These are phyloP conservation scores for Asbolus verrucosus DNA, from an alignment of 1,140 invertebrate species.

Conservation along the genomic window DNA sequence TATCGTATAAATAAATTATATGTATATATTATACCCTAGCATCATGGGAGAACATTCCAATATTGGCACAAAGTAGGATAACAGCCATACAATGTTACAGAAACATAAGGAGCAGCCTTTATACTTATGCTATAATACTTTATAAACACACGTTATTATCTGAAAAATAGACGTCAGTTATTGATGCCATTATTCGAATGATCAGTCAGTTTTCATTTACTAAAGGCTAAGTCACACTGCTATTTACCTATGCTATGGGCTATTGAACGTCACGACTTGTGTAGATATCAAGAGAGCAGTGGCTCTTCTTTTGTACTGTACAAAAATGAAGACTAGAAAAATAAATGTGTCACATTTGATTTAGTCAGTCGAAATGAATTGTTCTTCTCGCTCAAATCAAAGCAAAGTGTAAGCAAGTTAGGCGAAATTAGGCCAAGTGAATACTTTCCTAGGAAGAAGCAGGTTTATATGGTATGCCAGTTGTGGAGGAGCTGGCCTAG, in stretches of 20 bases:
- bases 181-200: conserved; percentile 40
- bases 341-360: conserved; percentile 22
- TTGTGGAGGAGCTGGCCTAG: conserved; percentile 70
- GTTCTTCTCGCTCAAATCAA: conserved; percentile 1
- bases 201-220: conserved; percentile 12
- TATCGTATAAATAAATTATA: conserved; percentile 32
- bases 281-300: conserved; percentile 21
- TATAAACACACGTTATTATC: neutral
- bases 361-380: conserved; percentile 41
- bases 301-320: conserved; percentile 15
- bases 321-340: conserved; percentile 37
- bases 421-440: conserved; percentile 27
- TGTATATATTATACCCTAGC: conserved; percentile 19
- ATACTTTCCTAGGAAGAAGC: neutral
- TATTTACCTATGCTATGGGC: neutral
- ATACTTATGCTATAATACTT: too few relatives aligned
- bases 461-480: conserved; percentile 65
- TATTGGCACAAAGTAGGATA: conserved; percentile 37
- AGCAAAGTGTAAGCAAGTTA: neutral
- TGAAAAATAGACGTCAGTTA: neutral
- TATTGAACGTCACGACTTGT: conserved; percentile 3
- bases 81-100: conserved; percentile 14
- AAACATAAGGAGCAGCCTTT: conserved; percentile 28
- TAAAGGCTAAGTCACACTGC: conserved; percentile 22
- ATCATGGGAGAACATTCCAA: conserved; percentile 35